These are phyloP conservation scores for Lophochroa leadbeateri DNA, from an alignment of 2,113 vertebrate species.

Conservation along the genomic window DNA sequence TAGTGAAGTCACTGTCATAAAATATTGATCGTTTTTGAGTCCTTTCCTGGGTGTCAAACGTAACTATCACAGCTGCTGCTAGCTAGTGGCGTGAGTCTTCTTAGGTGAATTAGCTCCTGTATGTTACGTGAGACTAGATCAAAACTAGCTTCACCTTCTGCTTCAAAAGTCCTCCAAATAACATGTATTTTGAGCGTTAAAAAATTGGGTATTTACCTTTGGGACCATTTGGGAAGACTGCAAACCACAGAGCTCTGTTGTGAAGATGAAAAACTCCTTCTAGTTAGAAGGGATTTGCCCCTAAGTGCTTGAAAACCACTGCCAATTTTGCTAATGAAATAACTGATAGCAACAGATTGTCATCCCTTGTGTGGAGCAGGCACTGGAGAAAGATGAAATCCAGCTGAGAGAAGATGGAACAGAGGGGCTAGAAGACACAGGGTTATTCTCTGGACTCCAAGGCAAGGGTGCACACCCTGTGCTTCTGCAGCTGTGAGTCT, in stretches of 20 bases:
- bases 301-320: not conserved
- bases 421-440: rapidly evolving
- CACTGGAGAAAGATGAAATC: not conserved
- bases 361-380: rapidly evolving
- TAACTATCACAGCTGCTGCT: not conserved
- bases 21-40: not conserved
- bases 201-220: not conserved
- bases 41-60: not conserved
- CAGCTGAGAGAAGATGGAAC: not conserved
- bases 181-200: not conserved
- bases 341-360: not conserved
- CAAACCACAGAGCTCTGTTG: not conserved
- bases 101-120: not conserved
- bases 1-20: not conserved
- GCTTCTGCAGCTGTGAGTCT: not conserved
- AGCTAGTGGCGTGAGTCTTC: not conserved
- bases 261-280: not conserved
- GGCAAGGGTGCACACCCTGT: rapidly evolving
- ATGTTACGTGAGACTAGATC: not conserved
- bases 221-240: not conserved
- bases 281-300: not conserved
- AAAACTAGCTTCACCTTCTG: not conserved
- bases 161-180: not conserved
- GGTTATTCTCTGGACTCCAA: not conserved
- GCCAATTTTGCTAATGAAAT: not conserved